These are phyloP conservation scores for Drosophila arawakana DNA, from an alignment of 1,140 invertebrate species.

Conservation along the genomic window DNA sequence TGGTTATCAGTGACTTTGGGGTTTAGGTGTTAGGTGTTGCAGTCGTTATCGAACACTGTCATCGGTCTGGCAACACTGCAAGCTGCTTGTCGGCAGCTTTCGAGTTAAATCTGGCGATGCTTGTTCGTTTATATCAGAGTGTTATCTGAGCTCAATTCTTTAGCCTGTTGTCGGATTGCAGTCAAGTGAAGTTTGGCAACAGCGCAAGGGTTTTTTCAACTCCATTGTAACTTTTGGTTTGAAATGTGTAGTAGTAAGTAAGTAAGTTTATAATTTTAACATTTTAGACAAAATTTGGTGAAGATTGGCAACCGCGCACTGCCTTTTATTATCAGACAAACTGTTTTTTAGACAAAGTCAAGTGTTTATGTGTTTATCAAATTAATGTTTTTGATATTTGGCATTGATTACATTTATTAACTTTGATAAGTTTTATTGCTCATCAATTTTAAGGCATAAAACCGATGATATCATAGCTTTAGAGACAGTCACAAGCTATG, in stretches of 20 bases:
- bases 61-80: slow-evolving; percentile 23
- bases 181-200: slow-evolving; percentile 4
- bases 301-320: not conserved
- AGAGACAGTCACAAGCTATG: not conserved
- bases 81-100: not conserved
- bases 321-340: not conserved
- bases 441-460: not conserved
- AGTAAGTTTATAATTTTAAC: too few species aligned
- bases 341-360: not conserved
- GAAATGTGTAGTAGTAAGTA: too few species aligned
- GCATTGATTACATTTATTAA: not conserved
- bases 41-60: slow-evolving; percentile 31
- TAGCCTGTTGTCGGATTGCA: not conserved
- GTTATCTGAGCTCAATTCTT: not conserved
- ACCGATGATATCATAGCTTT: not conserved
- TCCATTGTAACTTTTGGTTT: not conserved
- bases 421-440: not conserved
- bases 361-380: not conserved
- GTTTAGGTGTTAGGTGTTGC: slow-evolving; percentile 30
- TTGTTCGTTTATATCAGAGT: not conserved
- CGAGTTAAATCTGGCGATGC: not conserved
- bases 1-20: slow-evolving; percentile 10
- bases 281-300: not conserved
- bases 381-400: not conserved
- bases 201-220: not conserved